These are phyloP conservation scores for Drosophila grimshawi DNA, from an alignment of 1,140 invertebrate genomes.

Conservation along the genomic window DNA sequence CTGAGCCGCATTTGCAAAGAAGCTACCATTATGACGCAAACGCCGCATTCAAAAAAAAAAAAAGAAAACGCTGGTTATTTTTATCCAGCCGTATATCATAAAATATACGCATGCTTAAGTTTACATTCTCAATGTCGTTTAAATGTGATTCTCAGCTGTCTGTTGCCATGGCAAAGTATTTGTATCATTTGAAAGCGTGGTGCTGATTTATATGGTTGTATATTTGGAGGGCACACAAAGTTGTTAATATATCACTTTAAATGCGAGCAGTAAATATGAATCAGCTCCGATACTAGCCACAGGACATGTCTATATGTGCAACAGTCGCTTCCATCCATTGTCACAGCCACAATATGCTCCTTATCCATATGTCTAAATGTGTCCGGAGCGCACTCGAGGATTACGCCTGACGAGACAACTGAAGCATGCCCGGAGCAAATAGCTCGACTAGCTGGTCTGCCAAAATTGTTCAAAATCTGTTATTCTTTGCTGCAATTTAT, in stretches of 20 bases:
- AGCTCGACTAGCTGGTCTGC: not conserved
- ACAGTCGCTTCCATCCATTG: conserved; percentile 7
- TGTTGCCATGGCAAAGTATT: conserved; percentile 45
- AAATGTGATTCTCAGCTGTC: conserved; percentile 39
- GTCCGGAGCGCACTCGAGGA: conserved; percentile 10
- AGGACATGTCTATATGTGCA: conserved; percentile 32
- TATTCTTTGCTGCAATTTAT: conserved; percentile 57
- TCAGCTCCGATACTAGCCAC: conserved; percentile 14
- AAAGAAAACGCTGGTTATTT: conserved; percentile 12
- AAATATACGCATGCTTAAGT: conserved; percentile 1
- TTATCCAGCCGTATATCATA: conserved; percentile 24
- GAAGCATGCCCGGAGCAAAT: conserved; percentile 6
- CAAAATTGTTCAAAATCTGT: conserved; percentile 47
- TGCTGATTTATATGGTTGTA: conserved; percentile 48
- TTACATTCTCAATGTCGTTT: not conserved
- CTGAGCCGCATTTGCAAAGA: not conserved
- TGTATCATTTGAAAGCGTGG: conserved; percentile 2
- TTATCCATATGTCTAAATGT: conserved; percentile 45
- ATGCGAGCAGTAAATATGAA: conserved; percentile 58
- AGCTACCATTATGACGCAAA: conserved; percentile 31
- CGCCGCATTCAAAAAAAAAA: conserved; percentile 15
- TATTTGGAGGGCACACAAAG: conserved; percentile 41
- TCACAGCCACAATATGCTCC: conserved; percentile 16
- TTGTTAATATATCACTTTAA: conserved; percentile 69
- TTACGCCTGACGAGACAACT: conserved; percentile 1